phyloP scores from a whole-genome alignment of 2,113 vertebrate genomes.

The Gobio gobio region DNA sequence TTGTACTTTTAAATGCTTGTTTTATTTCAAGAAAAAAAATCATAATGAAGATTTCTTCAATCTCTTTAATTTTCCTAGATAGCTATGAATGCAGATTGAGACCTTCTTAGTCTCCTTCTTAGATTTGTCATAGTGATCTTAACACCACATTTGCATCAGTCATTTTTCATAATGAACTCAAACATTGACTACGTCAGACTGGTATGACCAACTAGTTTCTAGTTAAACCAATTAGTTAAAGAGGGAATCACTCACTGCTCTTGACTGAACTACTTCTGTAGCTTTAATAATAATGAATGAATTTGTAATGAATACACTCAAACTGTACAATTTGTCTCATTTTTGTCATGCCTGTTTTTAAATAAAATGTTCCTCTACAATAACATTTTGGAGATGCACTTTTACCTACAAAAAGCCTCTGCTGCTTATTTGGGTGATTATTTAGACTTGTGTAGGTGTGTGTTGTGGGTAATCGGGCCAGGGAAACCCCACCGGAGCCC shows the following conservation, averaged over 20 bases:
- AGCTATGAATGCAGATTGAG: background rate
- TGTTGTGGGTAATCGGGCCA: slow-evolving; percentile 1
- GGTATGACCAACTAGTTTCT: too few relatives aligned
- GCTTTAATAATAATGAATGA: too few relatives aligned
- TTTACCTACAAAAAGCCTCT: background rate
- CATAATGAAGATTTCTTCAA: too few relatives aligned
- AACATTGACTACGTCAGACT: background rate
- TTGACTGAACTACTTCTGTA: too few relatives aligned
- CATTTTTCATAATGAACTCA: background rate
- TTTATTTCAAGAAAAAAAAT: too few relatives aligned
- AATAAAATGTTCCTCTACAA: background rate
- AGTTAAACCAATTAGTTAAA: too few relatives aligned
- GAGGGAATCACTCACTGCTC: too few relatives aligned
- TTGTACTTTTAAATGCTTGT: too few relatives aligned
- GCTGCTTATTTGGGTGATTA: background rate
- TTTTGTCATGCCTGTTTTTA: background rate
- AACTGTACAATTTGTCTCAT: background rate
- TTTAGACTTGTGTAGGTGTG: background rate
- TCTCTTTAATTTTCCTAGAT: background rate
- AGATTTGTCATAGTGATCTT: background rate
- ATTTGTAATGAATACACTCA: too few relatives aligned
- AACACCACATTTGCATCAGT: background rate
- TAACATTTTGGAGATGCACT: background rate
- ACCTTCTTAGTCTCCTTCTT: background rate
- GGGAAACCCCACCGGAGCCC: slow-evolving; percentile 42